Evolutionary conservation across 2,113 vertebrate genomes (phyloP).

Genomic region (Takifugu bimaculatus): DNA sequence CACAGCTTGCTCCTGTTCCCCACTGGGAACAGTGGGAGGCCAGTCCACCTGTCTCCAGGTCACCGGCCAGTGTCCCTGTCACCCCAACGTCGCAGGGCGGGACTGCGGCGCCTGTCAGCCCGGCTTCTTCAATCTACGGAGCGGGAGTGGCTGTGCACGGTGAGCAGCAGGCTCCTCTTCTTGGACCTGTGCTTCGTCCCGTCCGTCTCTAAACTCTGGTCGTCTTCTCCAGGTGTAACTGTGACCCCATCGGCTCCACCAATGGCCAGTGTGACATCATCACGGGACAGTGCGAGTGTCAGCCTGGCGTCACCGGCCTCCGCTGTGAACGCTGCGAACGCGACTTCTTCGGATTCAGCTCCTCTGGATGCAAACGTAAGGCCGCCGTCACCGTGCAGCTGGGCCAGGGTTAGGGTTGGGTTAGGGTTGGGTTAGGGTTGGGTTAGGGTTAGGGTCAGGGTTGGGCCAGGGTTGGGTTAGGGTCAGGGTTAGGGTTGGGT

Average conservation of each 20-base stretch:
- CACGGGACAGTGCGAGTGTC: conserved; percentile 92
- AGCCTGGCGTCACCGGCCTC: conserved; percentile 84
- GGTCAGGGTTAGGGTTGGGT: too few relatives aligned
- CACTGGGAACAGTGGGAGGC: conserved; percentile 74
- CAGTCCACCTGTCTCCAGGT: conserved; percentile 82
- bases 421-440: too few relatives aligned
- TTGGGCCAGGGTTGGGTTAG: too few relatives aligned
- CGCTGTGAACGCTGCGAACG: conserved; percentile 86
- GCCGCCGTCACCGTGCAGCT: too few relatives aligned
- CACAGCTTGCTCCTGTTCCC: conserved; percentile 87
- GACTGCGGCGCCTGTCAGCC: conserved; percentile 88
- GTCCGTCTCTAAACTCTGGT: background rate
- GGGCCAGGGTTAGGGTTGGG: background rate
- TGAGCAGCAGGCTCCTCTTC: conserved; percentile 38
- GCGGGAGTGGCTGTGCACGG: conserved; percentile 86
- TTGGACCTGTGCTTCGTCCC: background rate
- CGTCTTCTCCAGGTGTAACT: conserved; percentile 79
- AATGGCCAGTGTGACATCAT: conserved; percentile 89
- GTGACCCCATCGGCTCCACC: conserved; percentile 87
- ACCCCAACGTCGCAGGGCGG: conserved; percentile 80
- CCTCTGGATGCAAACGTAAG: conserved; percentile 96
- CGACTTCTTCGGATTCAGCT: conserved; percentile 92
- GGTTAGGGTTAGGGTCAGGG: too few relatives aligned
- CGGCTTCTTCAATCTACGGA: conserved; percentile 91
- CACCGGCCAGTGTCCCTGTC: conserved; percentile 89